Evolutionary conservation across 1,140 invertebrate species (phyloP).

Genomic region (Heterodera carotae): DNA sequence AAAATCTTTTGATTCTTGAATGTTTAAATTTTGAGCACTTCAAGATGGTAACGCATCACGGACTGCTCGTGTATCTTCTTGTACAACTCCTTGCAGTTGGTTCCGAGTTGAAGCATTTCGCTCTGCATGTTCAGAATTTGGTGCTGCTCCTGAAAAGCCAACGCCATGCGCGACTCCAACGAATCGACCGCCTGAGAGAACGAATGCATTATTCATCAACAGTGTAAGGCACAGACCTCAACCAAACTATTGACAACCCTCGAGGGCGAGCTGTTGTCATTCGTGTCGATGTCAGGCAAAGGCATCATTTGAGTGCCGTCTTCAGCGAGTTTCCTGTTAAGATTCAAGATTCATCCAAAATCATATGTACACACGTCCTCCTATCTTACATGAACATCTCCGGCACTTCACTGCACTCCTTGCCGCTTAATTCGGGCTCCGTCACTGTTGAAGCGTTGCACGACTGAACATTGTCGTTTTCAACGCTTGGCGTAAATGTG

Average conservation of each 20-base stretch:
- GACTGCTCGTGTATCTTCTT: not conserved
- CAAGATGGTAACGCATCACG: not conserved
- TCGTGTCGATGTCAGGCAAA: not conserved
- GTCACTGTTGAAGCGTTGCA: not conserved
- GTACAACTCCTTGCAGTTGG: not conserved
- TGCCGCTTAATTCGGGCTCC: not conserved
- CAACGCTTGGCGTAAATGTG: not conserved
- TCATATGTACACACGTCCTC: not conserved
- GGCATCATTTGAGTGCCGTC: not conserved
- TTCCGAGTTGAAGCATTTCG: not conserved
- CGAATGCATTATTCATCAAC: not conserved
- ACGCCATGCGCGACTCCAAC: not conserved
- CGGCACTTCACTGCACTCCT: not conserved
- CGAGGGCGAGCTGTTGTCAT: not conserved
- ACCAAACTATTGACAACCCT: not conserved
- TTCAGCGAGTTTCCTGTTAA: not conserved
- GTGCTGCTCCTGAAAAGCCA: not conserved
- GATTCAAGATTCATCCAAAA: not conserved
- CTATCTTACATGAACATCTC: not conserved
- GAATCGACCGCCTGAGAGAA: not conserved
- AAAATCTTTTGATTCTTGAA: too few species aligned
- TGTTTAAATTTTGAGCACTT: too few species aligned
- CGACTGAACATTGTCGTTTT: not conserved
- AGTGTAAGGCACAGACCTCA: not conserved
- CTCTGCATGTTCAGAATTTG: not conserved